These are phyloP conservation scores for Takifugu ocellatus DNA, from an alignment of 2,797 vertebrate genomes.

Conservation along the genomic window DNA sequence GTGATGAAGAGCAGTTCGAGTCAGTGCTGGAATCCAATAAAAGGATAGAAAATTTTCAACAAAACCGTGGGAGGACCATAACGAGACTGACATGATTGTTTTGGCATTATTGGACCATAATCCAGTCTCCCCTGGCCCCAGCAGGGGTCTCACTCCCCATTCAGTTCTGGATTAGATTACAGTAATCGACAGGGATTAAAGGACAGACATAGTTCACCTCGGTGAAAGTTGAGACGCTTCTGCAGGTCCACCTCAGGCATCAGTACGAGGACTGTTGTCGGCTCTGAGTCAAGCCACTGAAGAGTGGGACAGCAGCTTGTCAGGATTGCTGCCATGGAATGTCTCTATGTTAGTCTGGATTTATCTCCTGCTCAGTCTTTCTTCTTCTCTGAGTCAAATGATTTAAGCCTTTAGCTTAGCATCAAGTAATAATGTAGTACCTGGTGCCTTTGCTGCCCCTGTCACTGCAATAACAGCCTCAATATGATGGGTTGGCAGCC, in stretches of 20 bases:
- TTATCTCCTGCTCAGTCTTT: too few species aligned
- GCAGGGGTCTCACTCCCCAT: constrained; percentile 32
- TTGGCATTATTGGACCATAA: constrained; percentile 43
- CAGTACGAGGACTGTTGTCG: too few species aligned
- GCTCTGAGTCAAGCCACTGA: too few species aligned
- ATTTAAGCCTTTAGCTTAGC: too few species aligned
- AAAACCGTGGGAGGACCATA: background rate
- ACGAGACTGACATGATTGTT: background rate
- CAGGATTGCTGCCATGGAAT: too few species aligned
- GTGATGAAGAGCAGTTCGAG: too few species aligned
- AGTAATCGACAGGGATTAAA: constrained; percentile 34
- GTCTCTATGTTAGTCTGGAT: too few species aligned
- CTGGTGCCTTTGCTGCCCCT: constrained; percentile 26
- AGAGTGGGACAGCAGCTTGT: too few species aligned
- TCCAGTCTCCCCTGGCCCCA: constrained; percentile 48
- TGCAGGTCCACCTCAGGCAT: background rate
- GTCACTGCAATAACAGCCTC: constrained; percentile 33
- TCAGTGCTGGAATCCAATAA: too few species aligned
- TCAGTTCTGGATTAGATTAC: constrained; percentile 58
- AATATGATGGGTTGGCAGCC: background rate
- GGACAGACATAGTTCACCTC: constrained; percentile 36
- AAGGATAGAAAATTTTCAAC: background rate
- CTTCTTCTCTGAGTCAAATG: too few species aligned
- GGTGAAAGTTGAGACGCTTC: constrained; percentile 28
- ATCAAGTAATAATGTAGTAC: constrained; percentile 3